Evolutionary conservation across 1,140 invertebrate genomes (phyloP), one percentile per base, ranked within the genome.

Genomic region (Tetramorium parvispinum): DNA sequence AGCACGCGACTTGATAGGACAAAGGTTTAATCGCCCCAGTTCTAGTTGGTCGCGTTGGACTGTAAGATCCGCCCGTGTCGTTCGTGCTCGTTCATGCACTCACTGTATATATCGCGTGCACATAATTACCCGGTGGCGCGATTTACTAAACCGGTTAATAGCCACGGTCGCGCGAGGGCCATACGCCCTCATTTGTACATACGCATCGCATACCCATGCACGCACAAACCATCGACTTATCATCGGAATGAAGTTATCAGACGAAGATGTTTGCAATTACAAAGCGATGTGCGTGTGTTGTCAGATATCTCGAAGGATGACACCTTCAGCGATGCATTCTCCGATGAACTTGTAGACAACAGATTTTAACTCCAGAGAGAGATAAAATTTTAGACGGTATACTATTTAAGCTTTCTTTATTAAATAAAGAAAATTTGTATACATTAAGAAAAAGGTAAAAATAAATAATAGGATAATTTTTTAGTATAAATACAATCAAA

Each of bases 81-180:
- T 68, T 49, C 66, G 51, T 49, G 24, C 24, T 46, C 53, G 86
- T 76, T 88, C 53, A 77, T 51, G 83, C 55, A 59, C 70, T 57
- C 27, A 21, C 21, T 37, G 18, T 81, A 61, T 79, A 32, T 65
- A 85, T 90, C 85, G 73, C 73, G 79, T 87, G 79, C 32, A 63
- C 88, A 61, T 87, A 90, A 90, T 89, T 73, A 61, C 59, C 13
- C 51, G 24, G 61, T 24, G 68, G 66, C 21, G 66, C 66, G 88
- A 90, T 89, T 90, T 71, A 89, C 88, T 75, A 78, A 89, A 78
- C 85, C 85, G 51, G 86, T 87, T 90, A 89, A 87, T 87, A 87
- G 85, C 57, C 16, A 27, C 61, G 63, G 37, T 63, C 27, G 66
- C 61, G 75, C 49, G 43, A 63, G 32, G 27, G 1, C 4, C 21